These are phyloP conservation scores for Athetis lepigone DNA, from an alignment of 2,888 invertebrate species.

Conservation along the genomic window DNA sequence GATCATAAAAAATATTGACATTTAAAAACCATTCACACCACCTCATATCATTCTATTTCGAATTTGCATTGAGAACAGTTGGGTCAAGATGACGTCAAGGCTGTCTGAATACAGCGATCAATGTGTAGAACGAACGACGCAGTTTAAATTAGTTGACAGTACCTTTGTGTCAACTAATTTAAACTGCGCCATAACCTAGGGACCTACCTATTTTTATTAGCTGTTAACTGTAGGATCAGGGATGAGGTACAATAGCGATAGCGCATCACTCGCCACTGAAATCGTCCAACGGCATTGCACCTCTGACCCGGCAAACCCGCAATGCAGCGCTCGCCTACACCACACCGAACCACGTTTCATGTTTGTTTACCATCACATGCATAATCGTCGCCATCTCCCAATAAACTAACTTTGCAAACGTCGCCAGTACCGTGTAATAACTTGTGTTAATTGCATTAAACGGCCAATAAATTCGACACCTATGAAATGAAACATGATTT, in stretches of 20 bases:
- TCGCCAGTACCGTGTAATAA: constrained; percentile 57
- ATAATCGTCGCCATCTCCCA: constrained; percentile 70
- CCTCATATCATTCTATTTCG: constrained; percentile 66
- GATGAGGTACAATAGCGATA: constrained; percentile 65
- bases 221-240: constrained; percentile 30
- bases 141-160: constrained; percentile 62
- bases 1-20: constrained; percentile 58
- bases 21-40: constrained; percentile 63
- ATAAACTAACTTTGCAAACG: constrained; percentile 64
- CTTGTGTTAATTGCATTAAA: constrained; percentile 45
- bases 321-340: constrained; percentile 83
- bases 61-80: constrained; percentile 69
- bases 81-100: constrained; percentile 73
- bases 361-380: constrained; percentile 78
- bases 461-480: constrained; percentile 37
- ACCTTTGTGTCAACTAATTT: too few relatives aligned
- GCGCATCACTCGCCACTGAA: constrained; percentile 70
- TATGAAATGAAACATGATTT: constrained; percentile 19
- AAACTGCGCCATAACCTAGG: constrained; percentile 9
- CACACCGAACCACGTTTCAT: constrained; percentile 75
- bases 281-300: constrained; percentile 80
- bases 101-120: constrained; percentile 66
- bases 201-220: constrained; percentile 39
- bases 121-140: constrained; percentile 59
- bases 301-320: constrained; percentile 81